Evolutionary conservation across 2,888 invertebrate species (phyloP), one percentile per base, ranked within the genome.

Genomic region (Megamerina dolium): DNA sequence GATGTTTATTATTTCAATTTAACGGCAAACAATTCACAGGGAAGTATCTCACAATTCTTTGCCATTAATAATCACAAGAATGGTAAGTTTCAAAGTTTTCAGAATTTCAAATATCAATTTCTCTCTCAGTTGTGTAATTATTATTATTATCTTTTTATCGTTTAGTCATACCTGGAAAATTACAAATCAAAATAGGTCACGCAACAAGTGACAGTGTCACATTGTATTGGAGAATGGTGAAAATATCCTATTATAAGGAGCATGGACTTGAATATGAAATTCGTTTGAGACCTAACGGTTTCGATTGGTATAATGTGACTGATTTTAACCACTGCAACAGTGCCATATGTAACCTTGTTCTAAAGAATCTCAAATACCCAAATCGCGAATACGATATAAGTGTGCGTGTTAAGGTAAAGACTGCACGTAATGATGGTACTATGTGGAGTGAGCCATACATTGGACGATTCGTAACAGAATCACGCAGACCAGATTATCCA

Each of bases 401-500:
- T 52, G 78, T 87, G 34, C 79, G 77, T 3, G 79, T 87, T 26
- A 79, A 78, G 37, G 76, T 83, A 44, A 80, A 78, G 61, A 78
- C 83, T 14, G 70, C 68, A 21, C 65, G 62, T 44, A 61, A 71
- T 19, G 77, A 76, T 20, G 75, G 70, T 17, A 74, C 69, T 18
- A 74, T 77, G 68, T 88, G 87, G 87, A 87, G 87, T 20, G 69
- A 79, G 35, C 80, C 79, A 52, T 76, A 76, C 30, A 76, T 74
- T 36, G 61, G 74, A 29, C 73, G 77, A 3, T 76, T 82, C 52
- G 73, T 75, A 53, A 87, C 87, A 9, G 69, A 31, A 6, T 21
- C 58, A 2, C 49, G 49, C 26, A 46, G 41, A 48, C 87, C 87
- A 5, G 77, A 74, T 18, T 70, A 74, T 37, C 78, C 88, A 19